These are phyloP conservation scores for Piscicola geometra DNA, from an alignment of 2,888 invertebrate genomes.

Conservation along the genomic window DNA sequence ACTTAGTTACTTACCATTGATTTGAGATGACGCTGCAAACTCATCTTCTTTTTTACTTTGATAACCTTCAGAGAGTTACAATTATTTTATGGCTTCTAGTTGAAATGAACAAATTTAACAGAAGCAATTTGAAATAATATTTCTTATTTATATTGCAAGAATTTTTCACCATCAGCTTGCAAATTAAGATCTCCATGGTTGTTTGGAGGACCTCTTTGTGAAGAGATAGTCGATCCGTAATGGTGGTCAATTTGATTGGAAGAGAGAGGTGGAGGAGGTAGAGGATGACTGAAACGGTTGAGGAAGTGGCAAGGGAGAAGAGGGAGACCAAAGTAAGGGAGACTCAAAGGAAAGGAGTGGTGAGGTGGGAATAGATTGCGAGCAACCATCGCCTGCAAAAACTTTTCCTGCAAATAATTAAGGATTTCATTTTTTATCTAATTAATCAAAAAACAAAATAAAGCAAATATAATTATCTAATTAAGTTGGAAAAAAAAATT, in stretches of 20 bases:
- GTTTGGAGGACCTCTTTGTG: background rate
- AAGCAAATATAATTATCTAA: background rate
- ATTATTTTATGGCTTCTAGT: too few species aligned
- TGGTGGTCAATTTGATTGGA: background rate
- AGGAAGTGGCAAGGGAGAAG: slow-evolving; percentile 17
- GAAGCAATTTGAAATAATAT: too few species aligned
- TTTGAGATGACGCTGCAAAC: background rate
- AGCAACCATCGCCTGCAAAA: slow-evolving; percentile 35
- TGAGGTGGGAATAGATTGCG: slow-evolving; percentile 31
- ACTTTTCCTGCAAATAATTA: slow-evolving; percentile 27
- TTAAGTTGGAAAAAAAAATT: background rate
- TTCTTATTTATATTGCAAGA: too few species aligned
- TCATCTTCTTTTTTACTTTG: background rate
- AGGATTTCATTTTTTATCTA: background rate
- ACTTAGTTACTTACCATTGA: too few species aligned
- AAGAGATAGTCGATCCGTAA: background rate
- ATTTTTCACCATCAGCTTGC: background rate
- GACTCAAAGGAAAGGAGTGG: slow-evolving; percentile 26
- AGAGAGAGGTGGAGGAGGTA: slow-evolving; percentile 5
- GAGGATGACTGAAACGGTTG: background rate
- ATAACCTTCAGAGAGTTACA: background rate
- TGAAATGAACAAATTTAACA: too few species aligned
- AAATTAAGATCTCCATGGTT: background rate
- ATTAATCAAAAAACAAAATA: background rate
- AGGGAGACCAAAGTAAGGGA: slow-evolving; percentile 61